Percentiles rank a stretch among this genome's conserved stretches.
Conservation (phyloP, 2,888 invertebrate species). For the Erebia ligea region DNA sequence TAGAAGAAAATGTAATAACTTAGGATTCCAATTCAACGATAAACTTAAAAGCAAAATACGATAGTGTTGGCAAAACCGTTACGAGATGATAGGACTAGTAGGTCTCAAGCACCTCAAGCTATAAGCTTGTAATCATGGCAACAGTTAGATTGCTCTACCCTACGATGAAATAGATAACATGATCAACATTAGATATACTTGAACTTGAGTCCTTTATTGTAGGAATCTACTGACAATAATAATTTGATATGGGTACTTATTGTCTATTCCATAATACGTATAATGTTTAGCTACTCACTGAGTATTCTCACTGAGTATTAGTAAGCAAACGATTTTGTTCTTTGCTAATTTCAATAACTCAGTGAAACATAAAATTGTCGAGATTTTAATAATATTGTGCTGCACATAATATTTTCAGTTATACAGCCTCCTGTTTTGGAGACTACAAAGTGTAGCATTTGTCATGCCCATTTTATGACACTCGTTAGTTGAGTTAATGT, state of each 20-base stretch:
- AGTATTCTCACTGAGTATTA: not conserved
- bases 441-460: constrained; percentile 40
- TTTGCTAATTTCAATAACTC: not conserved
- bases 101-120: constrained; percentile 62
- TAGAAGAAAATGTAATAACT: constrained; percentile 31
- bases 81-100: constrained; percentile 69
- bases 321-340: not conserved
- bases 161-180: constrained; percentile 36
- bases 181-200: constrained; percentile 14
- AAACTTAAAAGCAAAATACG: constrained; percentile 27
- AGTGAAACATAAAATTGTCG: not conserved
- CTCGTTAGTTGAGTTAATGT: constrained; percentile 52
- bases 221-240: not conserved
- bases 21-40: constrained; percentile 30
- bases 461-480: constrained; percentile 50
- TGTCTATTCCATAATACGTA: not conserved
- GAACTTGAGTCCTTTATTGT: constrained; percentile 2
- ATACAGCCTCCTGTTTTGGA: constrained; percentile 23
- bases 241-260: not conserved
- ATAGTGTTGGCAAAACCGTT: constrained; percentile 63
- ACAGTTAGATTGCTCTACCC: constrained; percentile 68
- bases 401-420: constrained; percentile 18
- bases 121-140: constrained; percentile 55
- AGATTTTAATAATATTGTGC: not conserved
- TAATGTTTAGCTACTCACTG: not conserved